These are phyloP conservation scores for Melanogrammus aeglefinus DNA, from an alignment of 2,797 vertebrate species.

Conservation along the genomic window DNA sequence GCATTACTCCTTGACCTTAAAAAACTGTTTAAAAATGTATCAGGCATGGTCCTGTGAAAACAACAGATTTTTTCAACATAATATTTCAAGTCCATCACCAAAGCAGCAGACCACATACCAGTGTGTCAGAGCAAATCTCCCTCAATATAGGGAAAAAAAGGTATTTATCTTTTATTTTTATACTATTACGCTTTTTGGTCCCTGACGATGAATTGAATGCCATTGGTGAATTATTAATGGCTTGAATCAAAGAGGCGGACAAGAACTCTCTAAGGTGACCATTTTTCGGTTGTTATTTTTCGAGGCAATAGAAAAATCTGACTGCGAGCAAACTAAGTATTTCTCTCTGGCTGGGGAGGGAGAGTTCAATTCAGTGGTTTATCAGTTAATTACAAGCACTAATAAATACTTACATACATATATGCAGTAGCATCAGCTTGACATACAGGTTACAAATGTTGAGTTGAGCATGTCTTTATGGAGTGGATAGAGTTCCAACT, in stretches of 20 bases:
- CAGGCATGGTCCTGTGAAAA: constrained; percentile 47
- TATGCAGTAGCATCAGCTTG: neutral
- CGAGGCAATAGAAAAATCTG: constrained; percentile 31
- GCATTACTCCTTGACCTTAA: constrained; percentile 33
- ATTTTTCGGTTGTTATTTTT: constrained; percentile 43
- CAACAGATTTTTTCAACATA: constrained; percentile 58
- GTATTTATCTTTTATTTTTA: constrained; percentile 33
- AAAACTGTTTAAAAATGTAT: constrained; percentile 33
- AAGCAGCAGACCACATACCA: constrained; percentile 19
- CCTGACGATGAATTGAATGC: constrained; percentile 25
- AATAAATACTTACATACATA: neutral
- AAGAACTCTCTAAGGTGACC: constrained; percentile 35
- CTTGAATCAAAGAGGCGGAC: constrained; percentile 50
- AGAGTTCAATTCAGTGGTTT: neutral
- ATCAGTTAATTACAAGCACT: neutral
- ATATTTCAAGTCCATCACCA: constrained; percentile 37
- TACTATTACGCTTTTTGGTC: constrained; percentile 34
- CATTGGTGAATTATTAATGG: constrained; percentile 59
- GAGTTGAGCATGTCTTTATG: neutral
- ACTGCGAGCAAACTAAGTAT: neutral
- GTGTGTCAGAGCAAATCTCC: constrained; percentile 32
- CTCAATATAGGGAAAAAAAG: constrained; percentile 22
- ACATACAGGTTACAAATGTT: neutral
- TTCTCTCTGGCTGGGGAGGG: neutral
- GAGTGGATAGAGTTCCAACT: no score